Conservation (phyloP, 2,113 vertebrate genomes). For the Telmatochromis sp. region DNA sequence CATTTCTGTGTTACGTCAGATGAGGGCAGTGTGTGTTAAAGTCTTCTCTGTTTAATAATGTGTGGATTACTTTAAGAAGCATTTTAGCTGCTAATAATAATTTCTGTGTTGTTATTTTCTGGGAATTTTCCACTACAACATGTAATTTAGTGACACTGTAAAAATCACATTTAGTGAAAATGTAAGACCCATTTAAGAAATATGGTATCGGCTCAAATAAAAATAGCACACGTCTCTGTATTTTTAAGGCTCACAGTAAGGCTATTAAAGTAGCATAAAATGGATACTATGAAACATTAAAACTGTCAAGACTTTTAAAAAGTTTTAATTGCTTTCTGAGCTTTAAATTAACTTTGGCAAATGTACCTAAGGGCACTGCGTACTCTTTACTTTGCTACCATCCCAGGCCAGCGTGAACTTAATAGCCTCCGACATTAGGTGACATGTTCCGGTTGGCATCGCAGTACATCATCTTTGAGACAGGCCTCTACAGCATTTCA, state of each 20-base stretch:
- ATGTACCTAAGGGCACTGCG: neutral
- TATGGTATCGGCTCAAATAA: neutral
- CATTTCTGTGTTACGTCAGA: slow-evolving; percentile 22
- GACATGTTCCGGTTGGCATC: slow-evolving; percentile 38
- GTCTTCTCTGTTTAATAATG: neutral
- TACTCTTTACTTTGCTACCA: neutral
- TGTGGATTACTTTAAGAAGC: neutral
- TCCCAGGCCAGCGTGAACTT: neutral
- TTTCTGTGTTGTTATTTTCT: neutral
- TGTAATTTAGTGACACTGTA: neutral
- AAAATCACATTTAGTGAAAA: neutral
- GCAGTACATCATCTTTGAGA: slow-evolving; percentile 16
- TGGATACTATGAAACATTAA: neutral
- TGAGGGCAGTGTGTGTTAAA: slow-evolving; percentile 16
- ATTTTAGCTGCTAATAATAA: neutral
- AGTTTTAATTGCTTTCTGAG: neutral
- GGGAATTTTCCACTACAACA: neutral
- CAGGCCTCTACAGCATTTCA: slow-evolving; percentile 5
- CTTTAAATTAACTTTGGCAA: neutral
- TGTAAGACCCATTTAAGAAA: neutral
- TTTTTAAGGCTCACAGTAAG: neutral
- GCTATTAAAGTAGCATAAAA: neutral
- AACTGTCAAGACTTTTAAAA: neutral
- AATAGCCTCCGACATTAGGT: neutral
- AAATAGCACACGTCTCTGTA: neutral